Base-by-base conservation (phyloP, 2,113 vertebrate species). In the Vicugna pacos region DNA sequence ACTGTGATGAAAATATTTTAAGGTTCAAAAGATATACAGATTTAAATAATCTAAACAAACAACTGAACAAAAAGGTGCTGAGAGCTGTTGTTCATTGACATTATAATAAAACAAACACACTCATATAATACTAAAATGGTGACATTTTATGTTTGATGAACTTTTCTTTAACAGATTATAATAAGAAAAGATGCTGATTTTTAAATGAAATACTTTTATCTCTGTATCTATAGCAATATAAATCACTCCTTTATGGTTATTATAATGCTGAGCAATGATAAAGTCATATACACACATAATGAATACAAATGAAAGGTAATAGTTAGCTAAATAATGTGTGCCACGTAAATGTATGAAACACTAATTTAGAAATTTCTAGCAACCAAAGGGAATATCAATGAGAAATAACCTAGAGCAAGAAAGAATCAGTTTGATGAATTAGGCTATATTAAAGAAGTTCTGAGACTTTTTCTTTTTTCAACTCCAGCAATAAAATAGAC, bases 381-480 rank as follows among this genome's bases (percentile, higher is more conserved):
- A 97, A 96, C 90, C 54, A 98, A 97, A 97, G 67, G 77, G 65
- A 98, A 93, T 98, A 98, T 97, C 94, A 98, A 70, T 96, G 97
- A 98, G 95, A 98, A 98, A 98, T 97, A 98, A 98, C 94, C 84
- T 95, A 97, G 46, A 98, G 96, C 83, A 97, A 98, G 70, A 97
- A 98, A 97, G 56, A 97, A 97, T 96, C 94, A 96, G 54, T 97
- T 97, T 98, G 97, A 98, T 98, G 84, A 98, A 98, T 96, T 98
- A 67, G 60, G 42, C 32, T 98, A 91, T 96, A 98, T 97, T 98
- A 98, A 98, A 98, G 65, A 98, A 97, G 96, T 98, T 97, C 95
- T 60, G 22, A 93, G 89, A 94, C 88, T 96, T 96, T 91, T 84
- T 8, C 5, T 16, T 64, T 81, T 97, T 75, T 89, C 85, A 94